Conservation (phyloP, 2,888 invertebrate species). For the Pseudeuparius sepicola region DNA sequence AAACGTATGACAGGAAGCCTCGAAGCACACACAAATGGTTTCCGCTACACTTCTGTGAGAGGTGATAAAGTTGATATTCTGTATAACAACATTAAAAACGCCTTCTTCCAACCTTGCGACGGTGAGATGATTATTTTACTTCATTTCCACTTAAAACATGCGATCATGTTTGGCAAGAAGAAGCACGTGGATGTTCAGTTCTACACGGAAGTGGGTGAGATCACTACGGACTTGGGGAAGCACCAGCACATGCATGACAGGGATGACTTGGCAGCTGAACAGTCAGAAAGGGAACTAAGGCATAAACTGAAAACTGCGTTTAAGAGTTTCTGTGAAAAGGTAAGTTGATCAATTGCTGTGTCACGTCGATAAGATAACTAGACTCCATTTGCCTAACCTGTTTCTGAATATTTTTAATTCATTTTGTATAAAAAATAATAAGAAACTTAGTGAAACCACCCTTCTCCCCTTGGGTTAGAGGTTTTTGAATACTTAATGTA, state of each 20-base stretch:
- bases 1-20: constrained; percentile 89
- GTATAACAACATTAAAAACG: constrained; percentile 98
- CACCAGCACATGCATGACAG: constrained; percentile 99
- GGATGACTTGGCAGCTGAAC: constrained; percentile 97
- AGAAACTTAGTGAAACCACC: no score
- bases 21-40: constrained; percentile 94
- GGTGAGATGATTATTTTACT: constrained; percentile 97
- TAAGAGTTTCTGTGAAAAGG: constrained; percentile 96
- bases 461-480: no score
- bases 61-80: constrained; percentile 99
- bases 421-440: no score
- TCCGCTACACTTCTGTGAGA: constrained; percentile 90
- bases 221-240: constrained; percentile 97
- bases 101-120: constrained; percentile 98
- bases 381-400: no score
- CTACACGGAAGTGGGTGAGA: constrained; percentile 99
- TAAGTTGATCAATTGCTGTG: constrained; percentile 29
- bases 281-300: constrained; percentile 92
- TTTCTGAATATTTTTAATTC: no score
- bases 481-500: no score
- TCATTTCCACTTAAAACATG: constrained; percentile 98
- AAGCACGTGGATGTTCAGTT: constrained; percentile 99
- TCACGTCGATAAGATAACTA: no score
- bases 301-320: constrained; percentile 97
- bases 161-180: constrained; percentile 97